phyloP scores from a whole-genome alignment of 2,797 vertebrate species.

The Xyrichtys novacula region DNA sequence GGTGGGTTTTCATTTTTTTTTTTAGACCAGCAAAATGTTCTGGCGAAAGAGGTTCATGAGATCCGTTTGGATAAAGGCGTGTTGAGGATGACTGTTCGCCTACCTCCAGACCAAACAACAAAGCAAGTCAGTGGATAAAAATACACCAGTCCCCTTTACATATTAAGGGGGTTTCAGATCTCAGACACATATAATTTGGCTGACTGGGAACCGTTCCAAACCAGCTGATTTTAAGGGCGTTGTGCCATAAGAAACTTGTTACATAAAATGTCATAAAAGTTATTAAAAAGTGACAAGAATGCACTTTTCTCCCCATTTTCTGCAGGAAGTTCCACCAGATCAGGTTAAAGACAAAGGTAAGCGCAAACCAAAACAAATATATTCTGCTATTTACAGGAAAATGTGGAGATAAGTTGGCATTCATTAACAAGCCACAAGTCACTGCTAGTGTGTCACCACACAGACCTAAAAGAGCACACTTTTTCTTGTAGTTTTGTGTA shows the following conservation, averaged over 20 bases:
- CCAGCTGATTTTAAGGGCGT: neutral
- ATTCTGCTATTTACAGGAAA: too few species aligned
- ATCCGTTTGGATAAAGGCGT: slow-evolving; percentile 49
- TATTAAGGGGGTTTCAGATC: too few species aligned
- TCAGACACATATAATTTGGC: too few species aligned
- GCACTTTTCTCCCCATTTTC: neutral
- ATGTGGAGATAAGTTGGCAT: too few species aligned
- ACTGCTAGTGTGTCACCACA: too few species aligned
- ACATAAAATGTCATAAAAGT: neutral
- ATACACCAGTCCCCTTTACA: too few species aligned
- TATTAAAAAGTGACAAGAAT: neutral
- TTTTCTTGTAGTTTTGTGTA: too few species aligned
- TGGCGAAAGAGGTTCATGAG: slow-evolving; percentile 70
- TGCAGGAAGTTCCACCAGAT: slow-evolving; percentile 44
- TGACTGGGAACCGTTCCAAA: neutral
- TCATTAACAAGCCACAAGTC: too few species aligned
- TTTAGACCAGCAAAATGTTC: slow-evolving; percentile 74
- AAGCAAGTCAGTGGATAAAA: slow-evolving; percentile 32
- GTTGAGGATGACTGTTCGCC: slow-evolving; percentile 66
- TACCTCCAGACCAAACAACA: slow-evolving; percentile 18
- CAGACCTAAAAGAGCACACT: too few species aligned
- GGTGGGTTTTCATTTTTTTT: rapidly evolving
- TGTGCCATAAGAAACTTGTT: neutral
- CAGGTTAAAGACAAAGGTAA: slow-evolving; percentile 52
- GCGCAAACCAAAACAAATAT: slow-evolving; percentile 15